phyloP scores from a whole-genome alignment of 2,888 invertebrate species.

The Nomada fucata region DNA sequence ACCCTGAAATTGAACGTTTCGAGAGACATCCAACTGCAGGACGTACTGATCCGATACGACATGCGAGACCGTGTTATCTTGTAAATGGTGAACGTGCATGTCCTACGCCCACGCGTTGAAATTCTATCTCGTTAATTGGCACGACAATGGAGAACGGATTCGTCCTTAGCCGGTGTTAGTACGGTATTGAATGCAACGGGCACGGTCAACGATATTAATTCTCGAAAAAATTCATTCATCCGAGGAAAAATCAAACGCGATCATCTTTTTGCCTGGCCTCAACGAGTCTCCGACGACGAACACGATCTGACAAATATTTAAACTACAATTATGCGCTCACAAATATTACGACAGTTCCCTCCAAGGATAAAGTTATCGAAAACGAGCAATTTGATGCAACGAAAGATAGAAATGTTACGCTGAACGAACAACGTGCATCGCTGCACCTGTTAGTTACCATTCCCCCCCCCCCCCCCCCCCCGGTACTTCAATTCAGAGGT shows the following conservation, averaged over 20 bases:
- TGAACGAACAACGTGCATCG: too few relatives aligned
- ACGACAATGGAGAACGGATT: conserved; percentile 37
- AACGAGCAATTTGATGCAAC: too few relatives aligned
- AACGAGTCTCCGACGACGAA: too few relatives aligned
- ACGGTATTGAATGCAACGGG: conserved; percentile 21
- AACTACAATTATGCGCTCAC: too few relatives aligned
- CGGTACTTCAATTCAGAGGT: not conserved
- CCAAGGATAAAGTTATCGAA: too few relatives aligned
- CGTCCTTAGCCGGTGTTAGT: conserved; percentile 12
- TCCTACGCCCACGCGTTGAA: conserved; percentile 61
- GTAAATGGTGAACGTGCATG: conserved; percentile 50
- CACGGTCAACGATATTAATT: not conserved
- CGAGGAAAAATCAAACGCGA: too few relatives aligned
- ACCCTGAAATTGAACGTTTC: not conserved
- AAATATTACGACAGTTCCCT: too few relatives aligned
- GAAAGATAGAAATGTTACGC: too few relatives aligned
- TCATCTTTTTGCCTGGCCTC: too few relatives aligned
- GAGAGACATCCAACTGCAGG: conserved; percentile 38
- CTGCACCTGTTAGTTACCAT: too few relatives aligned
- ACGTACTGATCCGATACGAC: conserved; percentile 61
- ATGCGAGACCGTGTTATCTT: conserved; percentile 47
- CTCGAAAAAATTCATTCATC: not conserved
- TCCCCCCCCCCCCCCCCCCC: too few relatives aligned
- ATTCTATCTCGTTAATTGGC: conserved; percentile 65
- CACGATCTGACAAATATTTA: too few relatives aligned